Base-by-base conservation (phyloP, 2,888 invertebrate genomes). In the Scaptomyza caliginosa region DNA sequence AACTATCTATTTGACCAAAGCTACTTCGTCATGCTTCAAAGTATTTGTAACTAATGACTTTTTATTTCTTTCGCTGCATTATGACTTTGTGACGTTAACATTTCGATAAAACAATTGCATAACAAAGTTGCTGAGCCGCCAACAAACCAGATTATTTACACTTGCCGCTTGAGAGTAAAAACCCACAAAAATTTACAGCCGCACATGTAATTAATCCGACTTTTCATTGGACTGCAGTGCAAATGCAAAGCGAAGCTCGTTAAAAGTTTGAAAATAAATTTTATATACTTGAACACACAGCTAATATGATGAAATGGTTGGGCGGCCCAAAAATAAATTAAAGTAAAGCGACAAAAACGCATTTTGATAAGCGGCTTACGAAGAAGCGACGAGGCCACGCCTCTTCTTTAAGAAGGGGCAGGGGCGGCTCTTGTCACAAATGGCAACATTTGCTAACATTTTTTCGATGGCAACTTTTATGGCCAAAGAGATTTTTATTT, bases 351-450 rank as follows among this genome's bases (percentile, higher is more conserved):
- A 13, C 34, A 28, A 54, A 67, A 84, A 59, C 67, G 51, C 64
- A 67, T 67, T 85, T 80, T 85, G 73, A 69, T 80, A 80, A 85
- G 86, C 83, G 48, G 79, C 67, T 85, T 85, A 75, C 30, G 45
- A 56, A 3, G 16, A 6, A 32, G 10, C 56, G 59, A 65, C 3
- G 3, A 8, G 1, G 36, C 49, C 32, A 16, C 36, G 21, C 28
- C 17, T 21, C 23, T 43, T 32, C 32, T 16, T 34, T 0, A 3
- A 8, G n/a, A n/a, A 5, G n/a, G 24, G 40, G 46, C 8, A 23
- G 34, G 17, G n/a, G 16, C 3, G 23, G 17, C 36, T 38, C 42
- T 26, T 78, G 64, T 57, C 57, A 48, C 52, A 76, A 68, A 62
- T 60, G 62, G 62, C 60, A 48, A 34, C 42, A 59, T 65, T 82